Conservation (phyloP, 2,113 vertebrate species). For the Epinephelus moara region DNA sequence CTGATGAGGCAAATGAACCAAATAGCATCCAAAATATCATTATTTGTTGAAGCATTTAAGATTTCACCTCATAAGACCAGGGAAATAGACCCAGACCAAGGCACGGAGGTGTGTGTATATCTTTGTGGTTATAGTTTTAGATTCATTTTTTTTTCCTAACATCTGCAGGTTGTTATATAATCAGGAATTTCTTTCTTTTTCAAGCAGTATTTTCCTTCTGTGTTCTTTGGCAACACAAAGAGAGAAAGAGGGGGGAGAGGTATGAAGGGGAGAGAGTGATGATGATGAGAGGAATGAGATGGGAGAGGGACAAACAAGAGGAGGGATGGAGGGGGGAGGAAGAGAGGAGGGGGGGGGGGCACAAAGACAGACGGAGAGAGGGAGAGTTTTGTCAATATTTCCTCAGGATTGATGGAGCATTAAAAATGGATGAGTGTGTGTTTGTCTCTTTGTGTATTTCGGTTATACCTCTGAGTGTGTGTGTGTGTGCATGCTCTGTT, state of each 20-base stretch:
- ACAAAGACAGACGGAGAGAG: not conserved
- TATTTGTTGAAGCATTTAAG: too few relatives aligned
- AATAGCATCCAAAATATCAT: too few relatives aligned
- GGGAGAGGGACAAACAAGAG: not conserved
- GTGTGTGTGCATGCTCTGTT: slow-evolving; percentile 23
- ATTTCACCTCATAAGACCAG: too few relatives aligned
- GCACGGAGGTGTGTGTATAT: too few relatives aligned
- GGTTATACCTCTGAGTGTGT: not conserved
- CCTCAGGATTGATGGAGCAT: slow-evolving; percentile 51
- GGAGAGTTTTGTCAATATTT: slow-evolving; percentile 51
- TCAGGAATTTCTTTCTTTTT: too few relatives aligned
- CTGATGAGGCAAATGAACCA: too few relatives aligned
- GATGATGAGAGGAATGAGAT: not conserved
- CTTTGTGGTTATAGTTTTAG: too few relatives aligned
- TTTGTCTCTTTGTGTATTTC: slow-evolving; percentile 3
- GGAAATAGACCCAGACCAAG: too few relatives aligned
- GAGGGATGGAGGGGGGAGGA: not conserved
- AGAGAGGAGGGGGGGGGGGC: not conserved
- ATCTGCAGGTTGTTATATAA: not conserved
- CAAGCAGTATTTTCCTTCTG: too few relatives aligned
- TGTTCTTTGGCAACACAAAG: not conserved
- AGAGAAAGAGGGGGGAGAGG: not conserved
- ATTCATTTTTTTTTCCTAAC: not conserved
- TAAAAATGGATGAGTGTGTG: slow-evolving; percentile 59
- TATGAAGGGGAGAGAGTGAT: not conserved